Evolutionary conservation across 2,797 vertebrate species (phyloP).

Genomic region (Betta splendens): DNA sequence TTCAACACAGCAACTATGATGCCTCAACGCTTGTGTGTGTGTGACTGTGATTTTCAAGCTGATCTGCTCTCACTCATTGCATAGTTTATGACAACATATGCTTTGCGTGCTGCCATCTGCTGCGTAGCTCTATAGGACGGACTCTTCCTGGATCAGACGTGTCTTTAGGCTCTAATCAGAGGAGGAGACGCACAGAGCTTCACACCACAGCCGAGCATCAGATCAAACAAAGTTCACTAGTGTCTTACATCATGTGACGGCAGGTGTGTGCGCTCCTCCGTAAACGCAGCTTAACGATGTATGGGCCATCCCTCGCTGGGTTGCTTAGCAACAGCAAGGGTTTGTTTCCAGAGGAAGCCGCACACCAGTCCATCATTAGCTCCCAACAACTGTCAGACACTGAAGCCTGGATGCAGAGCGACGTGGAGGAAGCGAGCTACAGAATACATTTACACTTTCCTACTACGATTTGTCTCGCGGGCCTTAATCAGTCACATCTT

Average conservation of each 20-base stretch:
- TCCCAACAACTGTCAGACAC: not conserved
- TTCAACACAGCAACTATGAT: too few relatives aligned
- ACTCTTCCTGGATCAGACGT: too few relatives aligned
- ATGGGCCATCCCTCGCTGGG: slow-evolving; percentile 32
- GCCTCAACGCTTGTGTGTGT: too few relatives aligned
- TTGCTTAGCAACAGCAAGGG: slow-evolving; percentile 70
- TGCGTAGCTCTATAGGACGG: not conserved
- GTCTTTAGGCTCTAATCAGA: not conserved
- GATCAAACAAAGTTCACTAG: slow-evolving; percentile 1
- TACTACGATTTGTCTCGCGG: too few relatives aligned
- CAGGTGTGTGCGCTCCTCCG: slow-evolving; percentile 38
- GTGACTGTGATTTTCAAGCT: slow-evolving; percentile 5
- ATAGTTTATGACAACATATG: slow-evolving; percentile 67
- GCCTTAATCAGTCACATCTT: too few relatives aligned
- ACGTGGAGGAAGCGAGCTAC: not conserved
- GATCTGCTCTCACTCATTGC: slow-evolving; percentile 36
- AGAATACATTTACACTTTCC: too few relatives aligned
- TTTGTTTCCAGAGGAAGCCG: slow-evolving; percentile 31
- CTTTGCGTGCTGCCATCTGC: slow-evolving; percentile 59
- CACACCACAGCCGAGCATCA: not conserved
- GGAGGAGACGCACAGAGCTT: not conserved
- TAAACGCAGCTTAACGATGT: slow-evolving; percentile 33
- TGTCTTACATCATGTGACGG: slow-evolving; percentile 19
- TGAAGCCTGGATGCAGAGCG: not conserved
- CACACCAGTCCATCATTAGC: slow-evolving; percentile 5